These are phyloP conservation scores for Lepus timidus DNA, from an alignment of 2,113 vertebrate genomes.

Conservation along the genomic window DNA sequence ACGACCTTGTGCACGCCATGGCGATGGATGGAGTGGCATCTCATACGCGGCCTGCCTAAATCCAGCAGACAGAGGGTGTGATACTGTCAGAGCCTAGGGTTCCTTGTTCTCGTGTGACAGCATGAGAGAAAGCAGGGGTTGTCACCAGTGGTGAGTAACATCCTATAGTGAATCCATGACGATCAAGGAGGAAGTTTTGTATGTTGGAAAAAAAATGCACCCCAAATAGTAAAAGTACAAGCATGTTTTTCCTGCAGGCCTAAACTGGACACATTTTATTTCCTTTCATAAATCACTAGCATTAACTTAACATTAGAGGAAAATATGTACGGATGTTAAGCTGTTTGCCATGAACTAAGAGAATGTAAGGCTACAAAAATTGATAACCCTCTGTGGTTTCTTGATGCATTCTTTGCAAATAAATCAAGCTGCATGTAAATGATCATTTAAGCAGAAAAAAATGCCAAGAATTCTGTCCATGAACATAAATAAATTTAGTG, in stretches of 20 bases:
- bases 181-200: background rate
- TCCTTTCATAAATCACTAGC: conserved; percentile 46
- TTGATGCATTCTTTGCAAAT: conserved; percentile 42
- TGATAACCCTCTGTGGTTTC: background rate
- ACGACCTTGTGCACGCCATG: background rate
- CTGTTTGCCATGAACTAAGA: conserved; percentile 17
- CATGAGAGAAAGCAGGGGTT: conserved; percentile 51
- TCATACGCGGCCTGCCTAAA: conserved; percentile 2
- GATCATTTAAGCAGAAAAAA: conserved; percentile 21
- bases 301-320: conserved; percentile 41
- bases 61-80: background rate
- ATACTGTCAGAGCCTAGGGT: background rate
- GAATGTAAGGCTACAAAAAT: background rate
- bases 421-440: conserved; percentile 63
- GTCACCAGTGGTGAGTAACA: conserved; percentile 61
- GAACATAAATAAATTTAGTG: conserved; percentile 15
- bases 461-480: background rate
- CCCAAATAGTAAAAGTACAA: conserved; percentile 36
- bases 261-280: conserved; percentile 45
- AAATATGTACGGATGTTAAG: background rate
- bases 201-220: background rate
- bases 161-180: conserved; percentile 43
- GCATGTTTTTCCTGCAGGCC: background rate
- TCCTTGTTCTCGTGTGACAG: conserved; percentile 65
- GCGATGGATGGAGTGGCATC: conserved; percentile 74